Evolutionary conservation across 2,888 invertebrate genomes (phyloP).

Genomic region (Tetragonisca angustula): DNA sequence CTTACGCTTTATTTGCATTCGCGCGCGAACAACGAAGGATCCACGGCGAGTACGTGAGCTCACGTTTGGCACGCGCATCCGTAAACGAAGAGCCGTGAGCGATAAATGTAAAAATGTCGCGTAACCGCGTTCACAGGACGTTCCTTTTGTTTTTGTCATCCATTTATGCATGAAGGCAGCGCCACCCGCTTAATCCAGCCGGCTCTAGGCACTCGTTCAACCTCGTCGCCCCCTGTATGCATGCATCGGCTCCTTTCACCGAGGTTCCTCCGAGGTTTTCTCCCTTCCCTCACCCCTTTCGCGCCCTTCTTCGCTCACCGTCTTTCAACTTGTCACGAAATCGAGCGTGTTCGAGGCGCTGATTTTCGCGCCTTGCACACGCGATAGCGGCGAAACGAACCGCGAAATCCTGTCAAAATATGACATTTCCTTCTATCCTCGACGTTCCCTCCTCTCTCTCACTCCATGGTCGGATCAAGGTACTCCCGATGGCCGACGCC

Average conservation of each 20-base stretch:
- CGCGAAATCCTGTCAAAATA: conserved; percentile 25
- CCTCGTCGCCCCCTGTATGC: conserved; percentile 9
- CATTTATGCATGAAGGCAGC: conserved; percentile 64
- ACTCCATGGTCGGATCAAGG: too few species aligned
- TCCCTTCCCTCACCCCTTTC: neutral
- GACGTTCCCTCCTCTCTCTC: too few species aligned
- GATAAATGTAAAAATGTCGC: conserved; percentile 54
- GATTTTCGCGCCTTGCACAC: conserved; percentile 21
- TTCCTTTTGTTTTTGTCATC: conserved; percentile 57
- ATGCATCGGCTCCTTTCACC: conserved; percentile 18
- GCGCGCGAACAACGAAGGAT: conserved; percentile 31
- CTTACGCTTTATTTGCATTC: conserved; percentile 63
- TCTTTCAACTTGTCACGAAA: conserved; percentile 21
- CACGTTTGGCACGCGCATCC: conserved; percentile 16
- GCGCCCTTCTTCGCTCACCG: neutral
- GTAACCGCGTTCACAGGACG: neutral
- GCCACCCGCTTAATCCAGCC: conserved; percentile 44
- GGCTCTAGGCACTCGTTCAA: neutral
- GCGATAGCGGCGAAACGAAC: conserved; percentile 38
- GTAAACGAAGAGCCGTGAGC: conserved; percentile 26
- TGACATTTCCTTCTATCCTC: neutral
- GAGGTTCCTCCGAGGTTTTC: neutral
- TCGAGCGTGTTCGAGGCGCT: conserved; percentile 25
- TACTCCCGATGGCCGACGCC: too few species aligned
- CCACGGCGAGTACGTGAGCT: conserved; percentile 31